These are phyloP conservation scores for Cyaniris semiargus DNA, from an alignment of 2,888 invertebrate genomes.

Conservation along the genomic window DNA sequence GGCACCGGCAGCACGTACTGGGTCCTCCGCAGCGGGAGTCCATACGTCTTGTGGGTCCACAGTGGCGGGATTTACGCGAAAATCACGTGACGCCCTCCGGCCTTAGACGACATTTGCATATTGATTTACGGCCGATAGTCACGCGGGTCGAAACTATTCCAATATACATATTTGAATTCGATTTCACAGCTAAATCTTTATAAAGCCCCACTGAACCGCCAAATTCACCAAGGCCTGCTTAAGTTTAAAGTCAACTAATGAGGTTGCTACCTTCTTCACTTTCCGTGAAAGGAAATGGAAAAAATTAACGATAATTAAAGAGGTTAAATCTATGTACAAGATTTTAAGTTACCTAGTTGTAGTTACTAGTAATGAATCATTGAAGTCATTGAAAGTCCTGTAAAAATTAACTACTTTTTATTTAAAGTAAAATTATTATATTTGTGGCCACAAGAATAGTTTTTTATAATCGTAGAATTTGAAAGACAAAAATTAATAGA, in stretches of 20 bases:
- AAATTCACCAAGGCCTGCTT: background rate
- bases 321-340: too few species aligned
- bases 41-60: conserved; percentile 34
- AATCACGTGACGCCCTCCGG: conserved; percentile 48
- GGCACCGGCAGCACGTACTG: conserved; percentile 19
- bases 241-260: background rate
- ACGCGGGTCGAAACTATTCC: conserved; percentile 39
- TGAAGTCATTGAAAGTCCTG: too few species aligned
- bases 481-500: too few species aligned
- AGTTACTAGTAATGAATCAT: too few species aligned
- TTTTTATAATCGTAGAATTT: too few species aligned
- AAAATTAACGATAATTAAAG: too few species aligned
- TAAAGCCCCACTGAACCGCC: background rate
- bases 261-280: background rate
- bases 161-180: background rate
- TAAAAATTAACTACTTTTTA: too few species aligned
- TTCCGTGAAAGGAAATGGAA: background rate
- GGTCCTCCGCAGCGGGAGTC: conserved; percentile 22
- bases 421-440: too few species aligned
- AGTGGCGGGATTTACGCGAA: conserved; percentile 45
- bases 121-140: conserved; percentile 42
- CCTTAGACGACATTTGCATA: conserved; percentile 39
- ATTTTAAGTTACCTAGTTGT: too few species aligned
- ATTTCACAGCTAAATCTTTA: background rate
- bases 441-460: too few species aligned